Base-by-base conservation (phyloP, 2,888 invertebrate species). In the Linnaemya vulpina region DNA sequence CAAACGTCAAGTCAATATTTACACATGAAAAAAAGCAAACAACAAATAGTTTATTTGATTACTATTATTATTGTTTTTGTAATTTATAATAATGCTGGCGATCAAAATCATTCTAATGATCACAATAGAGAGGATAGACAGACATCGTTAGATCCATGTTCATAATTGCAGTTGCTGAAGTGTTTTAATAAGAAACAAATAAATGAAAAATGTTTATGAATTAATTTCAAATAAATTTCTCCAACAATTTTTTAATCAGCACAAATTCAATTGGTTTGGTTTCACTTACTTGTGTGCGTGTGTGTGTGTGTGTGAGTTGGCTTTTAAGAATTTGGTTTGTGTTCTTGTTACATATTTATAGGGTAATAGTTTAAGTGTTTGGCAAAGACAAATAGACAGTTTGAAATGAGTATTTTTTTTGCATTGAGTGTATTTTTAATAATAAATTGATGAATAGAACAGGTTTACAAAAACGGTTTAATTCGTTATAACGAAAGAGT, bases 1-100 rank as follows among this genome's bases (percentile, higher is more conserved):
- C 35, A 65, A 76, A 76, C 60, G 70, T 78, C 70, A 53, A 51
- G 20, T 51, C 51, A 62, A 17, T 62, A 55, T 70, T 53, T 62
- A 40, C 53, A 43, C 53, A 75, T 38, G 49, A 22, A 17, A 22
- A 17, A 40, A 62, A 38, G 51, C 40, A 62, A 63, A 74, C n/a
- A 51, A 38, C 2, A 43, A 30, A 9, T 40, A 53, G n/a, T 35
- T 35, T 25, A 30, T 38, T 40, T 38, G 9, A 43, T 38, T 38
- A n/a, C n/a, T 30, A 40, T 40, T 49, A 63, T 49, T 53, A n/a
- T 5, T 65, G 43, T 65, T 8, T 10, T n/a, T 22, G 2, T n/a
- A 51, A 15, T 49, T 49, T n/a, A 63, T n/a, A 49, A 46, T 62
- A 3, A 63, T 43, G 3, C 25, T 77, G 35, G n/a, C 55, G 35